A percentile compares a stretch with the other conserved stretches of the same genome.
These are phyloP conservation scores for Synanthedon andrenaeformis DNA, from an alignment of 2,888 invertebrate genomes.

Conservation along the genomic window DNA sequence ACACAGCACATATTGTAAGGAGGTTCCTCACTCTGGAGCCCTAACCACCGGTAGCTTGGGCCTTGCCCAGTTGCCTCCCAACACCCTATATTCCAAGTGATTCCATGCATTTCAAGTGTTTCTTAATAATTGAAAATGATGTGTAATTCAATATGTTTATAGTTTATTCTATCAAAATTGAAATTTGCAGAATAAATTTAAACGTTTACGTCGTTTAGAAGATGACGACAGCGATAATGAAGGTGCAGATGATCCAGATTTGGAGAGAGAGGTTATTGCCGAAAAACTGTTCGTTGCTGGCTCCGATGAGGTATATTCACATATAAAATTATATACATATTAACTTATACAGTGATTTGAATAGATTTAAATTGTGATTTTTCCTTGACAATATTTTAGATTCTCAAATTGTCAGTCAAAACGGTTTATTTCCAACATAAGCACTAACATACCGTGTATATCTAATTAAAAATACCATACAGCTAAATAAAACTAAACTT, in stretches of 20 bases:
- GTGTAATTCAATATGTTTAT: too few species aligned
- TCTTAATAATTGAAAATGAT: too few species aligned
- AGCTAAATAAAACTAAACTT: too few species aligned
- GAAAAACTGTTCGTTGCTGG: conserved; percentile 87
- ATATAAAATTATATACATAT: background rate
- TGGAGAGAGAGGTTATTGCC: conserved; percentile 89
- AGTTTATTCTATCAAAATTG: conserved; percentile 4
- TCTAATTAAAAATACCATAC: too few species aligned
- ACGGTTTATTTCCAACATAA: conserved; percentile 2
- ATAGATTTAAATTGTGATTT: too few species aligned
- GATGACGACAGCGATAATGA: conserved; percentile 94
- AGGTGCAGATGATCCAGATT: conserved; percentile 80
- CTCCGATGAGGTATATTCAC: conserved; percentile 80
- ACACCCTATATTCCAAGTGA: too few species aligned
- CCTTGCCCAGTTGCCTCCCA: too few species aligned
- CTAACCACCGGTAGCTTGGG: too few species aligned
- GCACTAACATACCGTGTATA: too few species aligned
- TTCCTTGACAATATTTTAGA: background rate
- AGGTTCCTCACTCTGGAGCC: too few species aligned
- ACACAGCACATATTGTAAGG: too few species aligned
- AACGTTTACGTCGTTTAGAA: conserved; percentile 83
- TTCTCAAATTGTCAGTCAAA: background rate
- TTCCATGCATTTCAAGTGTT: too few species aligned
- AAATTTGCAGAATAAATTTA: conserved; percentile 81
- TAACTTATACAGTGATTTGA: background rate